phyloP scores from a whole-genome alignment of 2,888 invertebrate genomes.

The Papilio gigon region DNA sequence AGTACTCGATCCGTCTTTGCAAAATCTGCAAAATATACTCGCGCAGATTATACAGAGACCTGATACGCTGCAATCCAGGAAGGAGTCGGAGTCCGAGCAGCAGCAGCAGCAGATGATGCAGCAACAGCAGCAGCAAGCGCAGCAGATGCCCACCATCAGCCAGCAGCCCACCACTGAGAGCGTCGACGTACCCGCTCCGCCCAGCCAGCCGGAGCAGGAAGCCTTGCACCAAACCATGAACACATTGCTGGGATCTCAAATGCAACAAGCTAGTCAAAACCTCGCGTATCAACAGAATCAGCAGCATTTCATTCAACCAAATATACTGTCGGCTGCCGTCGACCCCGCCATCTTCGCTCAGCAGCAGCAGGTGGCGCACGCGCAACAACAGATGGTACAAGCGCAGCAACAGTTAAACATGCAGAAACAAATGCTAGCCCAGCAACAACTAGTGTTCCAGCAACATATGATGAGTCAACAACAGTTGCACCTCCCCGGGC shows the following conservation, averaged over 20 bases:
- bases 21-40: constrained; percentile 75
- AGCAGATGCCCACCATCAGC: constrained; percentile 47
- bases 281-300: constrained; percentile 62
- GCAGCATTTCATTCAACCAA: constrained; percentile 66
- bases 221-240: constrained; percentile 67
- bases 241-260: constrained; percentile 62
- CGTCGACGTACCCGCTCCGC: constrained; percentile 52
- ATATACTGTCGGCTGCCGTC: constrained; percentile 58
- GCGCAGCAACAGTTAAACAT: constrained; percentile 77
- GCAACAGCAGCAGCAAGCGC: constrained; percentile 56
- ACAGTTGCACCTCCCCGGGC: constrained; percentile 73
- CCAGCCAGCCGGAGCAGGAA: constrained; percentile 57
- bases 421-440: constrained; percentile 77
- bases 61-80: constrained; percentile 68
- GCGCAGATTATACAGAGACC: constrained; percentile 77
- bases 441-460: constrained; percentile 76
- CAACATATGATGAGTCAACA: constrained; percentile 77
- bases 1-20: constrained; percentile 78
- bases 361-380: constrained; percentile 76
- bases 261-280: constrained; percentile 60
- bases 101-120: constrained; percentile 59
- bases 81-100: constrained; percentile 72
- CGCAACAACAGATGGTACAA: constrained; percentile 73
- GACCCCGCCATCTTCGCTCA: constrained; percentile 70
- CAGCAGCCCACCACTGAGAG: constrained; percentile 48